Conservation (phyloP, 2,888 invertebrate species). For the Leistus spinibarbis region DNA sequence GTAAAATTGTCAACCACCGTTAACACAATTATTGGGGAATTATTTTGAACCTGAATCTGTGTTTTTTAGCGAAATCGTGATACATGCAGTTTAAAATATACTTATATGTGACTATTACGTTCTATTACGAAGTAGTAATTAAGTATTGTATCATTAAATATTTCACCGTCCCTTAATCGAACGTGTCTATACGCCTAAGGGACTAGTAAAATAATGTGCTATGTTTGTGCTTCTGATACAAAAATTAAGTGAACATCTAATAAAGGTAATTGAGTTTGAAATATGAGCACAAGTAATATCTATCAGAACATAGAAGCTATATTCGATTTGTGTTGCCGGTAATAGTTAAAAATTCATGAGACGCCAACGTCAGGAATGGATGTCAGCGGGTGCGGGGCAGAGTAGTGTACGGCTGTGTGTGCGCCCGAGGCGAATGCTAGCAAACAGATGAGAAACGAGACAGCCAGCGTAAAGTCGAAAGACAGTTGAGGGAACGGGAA, state of each 20-base stretch:
- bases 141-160: no score
- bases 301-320: conserved; percentile 16
- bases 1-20: conserved; percentile 29
- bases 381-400: conserved; percentile 13
- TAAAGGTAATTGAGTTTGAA: background rate
- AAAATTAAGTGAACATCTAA: background rate
- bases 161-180: no score
- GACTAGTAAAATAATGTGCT: no score
- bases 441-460: background rate
- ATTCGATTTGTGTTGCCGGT: conserved; percentile 25
- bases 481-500: background rate
- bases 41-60: background rate
- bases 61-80: background rate
- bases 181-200: no score
- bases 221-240: no score
- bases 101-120: no score
- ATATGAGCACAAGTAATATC: background rate
- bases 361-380: conserved; percentile 25
- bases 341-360: conserved; percentile 34
- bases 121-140: no score
- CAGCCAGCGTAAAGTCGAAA: background rate
- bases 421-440: background rate
- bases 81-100: background rate
- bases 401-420: conserved; percentile 18
- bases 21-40: background rate